Percentiles rank a stretch among this genome's conserved stretches.
Conservation (phyloP, 2,888 invertebrate species). For the Gonocerus acuteangulatus region DNA sequence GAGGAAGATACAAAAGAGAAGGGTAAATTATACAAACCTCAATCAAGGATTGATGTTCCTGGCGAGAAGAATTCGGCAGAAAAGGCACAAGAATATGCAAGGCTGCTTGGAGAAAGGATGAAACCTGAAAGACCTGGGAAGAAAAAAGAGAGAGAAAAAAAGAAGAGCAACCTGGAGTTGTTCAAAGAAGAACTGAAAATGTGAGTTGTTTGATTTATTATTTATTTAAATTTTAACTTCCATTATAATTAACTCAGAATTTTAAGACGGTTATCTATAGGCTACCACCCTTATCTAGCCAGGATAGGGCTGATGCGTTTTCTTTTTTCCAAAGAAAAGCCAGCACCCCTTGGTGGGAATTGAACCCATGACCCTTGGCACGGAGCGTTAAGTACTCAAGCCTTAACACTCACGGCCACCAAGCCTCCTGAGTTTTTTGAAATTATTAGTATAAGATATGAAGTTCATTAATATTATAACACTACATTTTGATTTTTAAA, state of each 20-base stretch:
- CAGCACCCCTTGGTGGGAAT: too few species aligned
- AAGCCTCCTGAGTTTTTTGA: neutral
- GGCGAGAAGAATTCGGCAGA: slow-evolving; percentile 55
- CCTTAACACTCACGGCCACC: too few species aligned
- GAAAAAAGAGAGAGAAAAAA: slow-evolving; percentile 74
- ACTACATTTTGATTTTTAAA: slow-evolving; percentile 14
- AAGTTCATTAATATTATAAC: neutral
- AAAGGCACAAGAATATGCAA: slow-evolving; percentile 61
- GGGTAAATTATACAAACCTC: slow-evolving; percentile 87
- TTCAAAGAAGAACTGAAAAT: slow-evolving; percentile 97
- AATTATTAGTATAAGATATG: too few species aligned
- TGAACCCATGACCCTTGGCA: too few species aligned
- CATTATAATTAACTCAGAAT: too few species aligned
- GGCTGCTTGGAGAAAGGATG: slow-evolving; percentile 52
- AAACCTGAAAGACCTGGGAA: slow-evolving; percentile 55
- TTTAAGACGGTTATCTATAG: too few species aligned
- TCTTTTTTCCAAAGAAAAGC: too few species aligned
- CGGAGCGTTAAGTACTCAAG: too few species aligned
- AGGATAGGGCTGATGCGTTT: too few species aligned
- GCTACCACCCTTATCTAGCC: too few species aligned
- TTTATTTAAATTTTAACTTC: slow-evolving; percentile 1
- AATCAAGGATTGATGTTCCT: slow-evolving; percentile 56
- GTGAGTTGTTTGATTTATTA: slow-evolving; percentile 48
- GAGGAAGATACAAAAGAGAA: slow-evolving; percentile 83
- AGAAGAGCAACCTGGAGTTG: slow-evolving; percentile 92